Conservation (phyloP, 2,797 vertebrate genomes). For the Amblyraja radiata region DNA sequence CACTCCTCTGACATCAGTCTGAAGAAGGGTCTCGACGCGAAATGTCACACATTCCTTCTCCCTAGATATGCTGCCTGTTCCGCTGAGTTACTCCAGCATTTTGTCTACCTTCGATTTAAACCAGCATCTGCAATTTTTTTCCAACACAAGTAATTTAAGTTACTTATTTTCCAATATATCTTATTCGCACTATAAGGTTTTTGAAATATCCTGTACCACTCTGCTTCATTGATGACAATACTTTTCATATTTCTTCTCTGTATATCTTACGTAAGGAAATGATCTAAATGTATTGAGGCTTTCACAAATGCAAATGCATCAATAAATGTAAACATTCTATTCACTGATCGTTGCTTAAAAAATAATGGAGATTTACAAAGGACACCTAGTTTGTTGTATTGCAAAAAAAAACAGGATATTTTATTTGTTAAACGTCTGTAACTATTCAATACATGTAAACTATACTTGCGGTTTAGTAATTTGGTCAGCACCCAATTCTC, state of each 20-base stretch:
- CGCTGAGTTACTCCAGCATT: too few relatives aligned
- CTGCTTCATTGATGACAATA: not conserved
- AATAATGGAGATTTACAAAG: not conserved
- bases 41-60: too few relatives aligned
- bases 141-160: not conserved
- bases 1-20: too few relatives aligned
- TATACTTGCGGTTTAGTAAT: not conserved
- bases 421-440: not conserved
- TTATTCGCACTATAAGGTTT: not conserved
- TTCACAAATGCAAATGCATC: not conserved
- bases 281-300: not conserved
- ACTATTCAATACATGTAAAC: not conserved
- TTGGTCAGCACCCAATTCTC: not conserved
- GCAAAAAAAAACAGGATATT: not conserved
- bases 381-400: not conserved
- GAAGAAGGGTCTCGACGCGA: too few relatives aligned
- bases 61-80: too few relatives aligned
- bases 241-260: not conserved
- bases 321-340: not conserved
- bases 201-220: not conserved
- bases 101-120: too few relatives aligned
- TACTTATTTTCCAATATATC: not conserved
- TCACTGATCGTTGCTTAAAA: not conserved
- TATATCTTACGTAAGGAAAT: not conserved
- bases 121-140: too few relatives aligned